Evolutionary conservation across 2,888 invertebrate species (phyloP).

Genomic region (Drosophila melanosoma): DNA sequence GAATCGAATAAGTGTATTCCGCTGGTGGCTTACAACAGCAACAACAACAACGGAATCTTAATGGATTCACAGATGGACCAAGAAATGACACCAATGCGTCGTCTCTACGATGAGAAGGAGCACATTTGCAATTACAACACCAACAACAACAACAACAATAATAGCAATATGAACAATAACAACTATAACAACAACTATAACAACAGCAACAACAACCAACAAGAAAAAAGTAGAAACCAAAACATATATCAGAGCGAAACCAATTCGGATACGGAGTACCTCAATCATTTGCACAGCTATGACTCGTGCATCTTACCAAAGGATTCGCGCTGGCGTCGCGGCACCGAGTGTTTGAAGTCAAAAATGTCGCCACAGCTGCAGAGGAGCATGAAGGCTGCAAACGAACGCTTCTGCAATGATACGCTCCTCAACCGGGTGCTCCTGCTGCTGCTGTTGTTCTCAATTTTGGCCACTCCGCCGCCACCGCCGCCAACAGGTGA

Average conservation of each 20-base stretch:
- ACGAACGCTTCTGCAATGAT: conserved; percentile 13
- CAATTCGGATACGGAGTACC: conserved; percentile 73
- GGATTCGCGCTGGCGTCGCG: conserved; percentile 16
- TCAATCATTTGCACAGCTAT: conserved; percentile 2
- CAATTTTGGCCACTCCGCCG: conserved; percentile 56
- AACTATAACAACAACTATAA: background rate
- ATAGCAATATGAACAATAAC: background rate
- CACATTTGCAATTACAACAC: background rate
- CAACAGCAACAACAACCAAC: conserved; percentile 12
- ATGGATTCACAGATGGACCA: background rate
- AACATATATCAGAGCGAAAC: conserved; percentile 50
- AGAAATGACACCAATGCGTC: background rate
- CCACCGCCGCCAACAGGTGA: conserved; percentile 28
- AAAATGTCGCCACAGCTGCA: conserved; percentile 37
- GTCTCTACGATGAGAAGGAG: background rate
- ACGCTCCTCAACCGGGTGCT: conserved; percentile 33
- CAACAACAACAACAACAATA: background rate
- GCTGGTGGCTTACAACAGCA: no score
- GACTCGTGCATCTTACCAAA: background rate
- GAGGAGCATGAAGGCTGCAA: conserved; percentile 16
- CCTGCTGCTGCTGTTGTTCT: conserved; percentile 49
- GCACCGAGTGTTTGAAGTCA: conserved; percentile 12
- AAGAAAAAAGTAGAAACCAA: background rate
- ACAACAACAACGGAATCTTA: background rate
- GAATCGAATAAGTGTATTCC: conserved; percentile 35